A percentile compares a stretch with the other conserved stretches of the same genome.
phyloP scores from a whole-genome alignment of 2,113 vertebrate genomes.

The Percina caprodes region DNA sequence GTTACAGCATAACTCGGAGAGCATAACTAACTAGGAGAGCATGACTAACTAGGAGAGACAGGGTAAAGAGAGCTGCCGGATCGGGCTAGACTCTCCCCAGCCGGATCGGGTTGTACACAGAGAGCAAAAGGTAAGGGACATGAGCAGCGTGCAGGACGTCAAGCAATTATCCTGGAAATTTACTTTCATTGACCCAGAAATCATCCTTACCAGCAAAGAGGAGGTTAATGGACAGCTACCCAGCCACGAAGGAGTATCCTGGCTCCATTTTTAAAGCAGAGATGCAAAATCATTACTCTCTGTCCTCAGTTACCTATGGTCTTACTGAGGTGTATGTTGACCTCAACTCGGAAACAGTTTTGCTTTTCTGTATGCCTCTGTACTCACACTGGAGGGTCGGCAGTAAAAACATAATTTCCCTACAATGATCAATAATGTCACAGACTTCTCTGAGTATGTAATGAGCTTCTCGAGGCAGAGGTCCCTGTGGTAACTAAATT shows the following conservation, averaged over 20 bases:
- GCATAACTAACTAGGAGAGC: no score
- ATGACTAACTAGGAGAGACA: no score
- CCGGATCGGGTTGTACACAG: no score
- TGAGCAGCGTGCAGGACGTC: no score
- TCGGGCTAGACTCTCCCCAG: no score
- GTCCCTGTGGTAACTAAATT: slow-evolving; percentile 55
- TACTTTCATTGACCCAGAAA: background rate
- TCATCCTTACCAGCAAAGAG: background rate
- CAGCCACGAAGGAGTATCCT: background rate
- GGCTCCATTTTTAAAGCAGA: background rate
- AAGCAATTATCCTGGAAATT: no score
- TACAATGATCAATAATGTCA: slow-evolving; percentile 60
- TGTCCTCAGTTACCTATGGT: background rate
- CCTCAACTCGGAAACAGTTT: background rate
- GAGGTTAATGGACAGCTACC: background rate
- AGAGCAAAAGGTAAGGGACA: no score
- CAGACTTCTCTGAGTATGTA: slow-evolving; percentile 54
- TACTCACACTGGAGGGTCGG: slow-evolving; percentile 25
- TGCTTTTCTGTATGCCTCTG: background rate
- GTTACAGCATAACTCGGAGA: no score
- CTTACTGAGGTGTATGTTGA: background rate
- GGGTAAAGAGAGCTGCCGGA: no score
- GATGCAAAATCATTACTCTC: background rate
- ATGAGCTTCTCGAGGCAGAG: slow-evolving; percentile 52
- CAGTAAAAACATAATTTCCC: slow-evolving; percentile 63